phyloP scores from a whole-genome alignment of 2,888 invertebrate species.

The Acleris literana region DNA sequence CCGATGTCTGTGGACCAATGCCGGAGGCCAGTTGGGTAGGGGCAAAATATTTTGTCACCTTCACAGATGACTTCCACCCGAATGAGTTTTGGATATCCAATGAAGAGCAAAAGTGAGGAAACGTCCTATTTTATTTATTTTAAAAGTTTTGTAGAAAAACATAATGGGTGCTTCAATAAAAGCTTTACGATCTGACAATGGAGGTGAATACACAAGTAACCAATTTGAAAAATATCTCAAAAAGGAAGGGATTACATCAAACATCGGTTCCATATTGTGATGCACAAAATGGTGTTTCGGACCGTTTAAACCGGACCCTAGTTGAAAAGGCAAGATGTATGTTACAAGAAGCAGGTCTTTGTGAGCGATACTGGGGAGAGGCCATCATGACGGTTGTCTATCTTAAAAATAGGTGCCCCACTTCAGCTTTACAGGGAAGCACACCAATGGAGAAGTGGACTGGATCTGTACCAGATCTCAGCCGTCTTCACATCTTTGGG shows the following conservation, averaged over 20 bases:
- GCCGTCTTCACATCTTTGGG: background rate
- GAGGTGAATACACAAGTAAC: slow-evolving; percentile 36
- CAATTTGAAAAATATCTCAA: background rate
- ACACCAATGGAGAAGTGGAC: too few species aligned
- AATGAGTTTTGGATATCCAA: slow-evolving; percentile 27
- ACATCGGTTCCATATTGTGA: background rate
- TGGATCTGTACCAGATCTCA: background rate
- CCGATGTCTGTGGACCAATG: slow-evolving; percentile 31
- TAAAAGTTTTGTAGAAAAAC: slow-evolving; percentile 37
- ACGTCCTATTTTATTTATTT: slow-evolving; percentile 19
- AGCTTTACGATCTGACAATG: slow-evolving; percentile 38
- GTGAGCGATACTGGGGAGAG: background rate
- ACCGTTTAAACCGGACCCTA: too few species aligned
- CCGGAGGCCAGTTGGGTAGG: slow-evolving; percentile 15
- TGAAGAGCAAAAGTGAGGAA: slow-evolving; percentile 28
- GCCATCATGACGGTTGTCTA: background rate
- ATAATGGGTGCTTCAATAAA: slow-evolving; percentile 33
- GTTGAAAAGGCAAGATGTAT: background rate
- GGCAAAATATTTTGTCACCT: slow-evolving; percentile 25
- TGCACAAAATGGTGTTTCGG: background rate
- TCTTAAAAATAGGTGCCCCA: too few species aligned
- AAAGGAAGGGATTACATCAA: background rate
- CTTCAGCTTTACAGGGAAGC: too few species aligned
- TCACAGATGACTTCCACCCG: slow-evolving; percentile 31
- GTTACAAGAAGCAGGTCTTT: background rate